Conservation (phyloP, 1,140 invertebrate genomes). For the Cherax quadricarinatus region DNA sequence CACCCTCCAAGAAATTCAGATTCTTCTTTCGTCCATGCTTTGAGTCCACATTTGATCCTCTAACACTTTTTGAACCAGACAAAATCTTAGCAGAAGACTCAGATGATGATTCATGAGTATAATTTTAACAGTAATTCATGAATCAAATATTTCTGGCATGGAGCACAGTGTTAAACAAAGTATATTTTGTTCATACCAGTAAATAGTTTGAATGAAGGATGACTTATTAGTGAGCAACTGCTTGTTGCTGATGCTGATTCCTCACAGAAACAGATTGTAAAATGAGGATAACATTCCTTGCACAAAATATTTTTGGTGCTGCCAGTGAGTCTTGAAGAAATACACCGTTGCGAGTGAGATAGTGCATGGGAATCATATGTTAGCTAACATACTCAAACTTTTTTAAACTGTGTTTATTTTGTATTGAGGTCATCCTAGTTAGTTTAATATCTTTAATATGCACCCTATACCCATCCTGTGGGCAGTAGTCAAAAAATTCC, state of each 20-base stretch:
- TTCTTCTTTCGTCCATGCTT: conserved; percentile 82
- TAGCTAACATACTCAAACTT: no score
- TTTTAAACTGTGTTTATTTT: no score
- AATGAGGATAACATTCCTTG: background rate
- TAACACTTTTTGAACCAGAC: conserved; percentile 31
- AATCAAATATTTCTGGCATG: background rate
- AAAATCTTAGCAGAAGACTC: conserved; percentile 54
- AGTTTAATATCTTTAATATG: no score
- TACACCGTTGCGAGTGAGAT: no score
- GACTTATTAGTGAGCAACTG: no score
- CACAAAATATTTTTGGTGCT: background rate
- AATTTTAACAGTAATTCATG: background rate
- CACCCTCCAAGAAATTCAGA: conserved; percentile 44
- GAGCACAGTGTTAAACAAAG: background rate
- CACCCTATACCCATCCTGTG: no score
- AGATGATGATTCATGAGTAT: conserved; percentile 79
- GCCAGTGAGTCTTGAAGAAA: no score
- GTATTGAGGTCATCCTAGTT: no score
- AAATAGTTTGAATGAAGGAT: no score
- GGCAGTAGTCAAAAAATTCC: no score
- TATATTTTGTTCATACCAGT: background rate
- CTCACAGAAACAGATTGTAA: background rate
- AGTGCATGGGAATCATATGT: no score
- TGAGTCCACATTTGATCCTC: conserved; percentile 82
- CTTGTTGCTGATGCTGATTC: background rate